Percentiles rank a stretch among this genome's conserved stretches.
Evolutionary conservation across 2,888 invertebrate genomes (phyloP).

Genomic region (Arctia plantaginis): DNA sequence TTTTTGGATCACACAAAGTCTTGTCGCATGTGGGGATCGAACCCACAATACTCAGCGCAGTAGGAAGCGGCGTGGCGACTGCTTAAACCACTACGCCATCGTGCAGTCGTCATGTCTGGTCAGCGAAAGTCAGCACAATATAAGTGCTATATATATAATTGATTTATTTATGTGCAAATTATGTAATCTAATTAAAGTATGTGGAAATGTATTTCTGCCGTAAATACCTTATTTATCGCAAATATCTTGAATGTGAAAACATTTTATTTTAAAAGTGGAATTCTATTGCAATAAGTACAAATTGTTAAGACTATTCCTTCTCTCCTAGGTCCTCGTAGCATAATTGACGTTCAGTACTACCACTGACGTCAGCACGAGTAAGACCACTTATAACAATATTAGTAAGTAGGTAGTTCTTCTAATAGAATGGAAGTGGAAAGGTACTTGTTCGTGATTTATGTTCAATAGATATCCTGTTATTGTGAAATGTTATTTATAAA

Average conservation of each 20-base stretch:
- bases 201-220: neutral
- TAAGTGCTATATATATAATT: no score
- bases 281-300: slow-evolving; percentile 34
- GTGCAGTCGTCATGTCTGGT: no score
- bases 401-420: neutral
- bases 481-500: neutral
- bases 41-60: no score
- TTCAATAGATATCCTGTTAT: neutral
- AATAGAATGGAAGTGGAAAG: neutral
- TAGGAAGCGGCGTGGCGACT: no score
- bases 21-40: no score
- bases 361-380: neutral
- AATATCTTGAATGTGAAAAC: neutral
- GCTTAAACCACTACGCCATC: no score
- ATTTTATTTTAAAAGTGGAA: neutral
- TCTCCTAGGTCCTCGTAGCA: slow-evolving; percentile 25
- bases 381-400: neutral
- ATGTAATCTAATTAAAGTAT: no score
- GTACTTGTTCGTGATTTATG: neutral
- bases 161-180: no score
- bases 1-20: no score
- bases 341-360: slow-evolving; percentile 31
- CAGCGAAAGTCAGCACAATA: no score
- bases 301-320: slow-evolving; percentile 34
- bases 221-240: neutral